Percentiles rank a stretch among this genome's conserved stretches.
These are phyloP conservation scores for Parazoanthus darwini DNA, from an alignment of 92 coral and sea anemone species.

Conservation along the genomic window DNA sequence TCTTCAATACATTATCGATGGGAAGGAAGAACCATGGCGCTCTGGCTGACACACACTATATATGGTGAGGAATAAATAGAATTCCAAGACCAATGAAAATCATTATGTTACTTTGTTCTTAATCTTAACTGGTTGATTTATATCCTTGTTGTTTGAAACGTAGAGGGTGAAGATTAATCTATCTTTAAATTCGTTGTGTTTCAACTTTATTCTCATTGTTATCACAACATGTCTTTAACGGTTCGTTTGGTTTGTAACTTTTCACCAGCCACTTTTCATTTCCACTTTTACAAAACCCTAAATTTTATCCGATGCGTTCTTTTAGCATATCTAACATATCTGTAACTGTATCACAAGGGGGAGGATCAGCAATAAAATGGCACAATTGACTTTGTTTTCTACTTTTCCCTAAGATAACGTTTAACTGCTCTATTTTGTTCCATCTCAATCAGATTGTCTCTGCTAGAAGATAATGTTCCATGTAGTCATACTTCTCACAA, in stretches of 20 bases:
- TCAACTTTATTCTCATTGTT: neutral
- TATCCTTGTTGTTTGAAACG: neutral
- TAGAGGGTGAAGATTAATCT: neutral
- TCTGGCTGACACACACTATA: neutral
- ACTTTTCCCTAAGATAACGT: neutral
- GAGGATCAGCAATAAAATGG: neutral
- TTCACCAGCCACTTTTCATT: neutral
- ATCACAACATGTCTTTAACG: neutral
- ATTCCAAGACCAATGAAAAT: neutral
- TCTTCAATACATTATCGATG: neutral
- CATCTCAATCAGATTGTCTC: neutral
- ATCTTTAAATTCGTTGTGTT: neutral
- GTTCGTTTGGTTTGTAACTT: neutral
- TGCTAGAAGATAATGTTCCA: conserved; percentile 27
- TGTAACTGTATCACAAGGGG: neutral
- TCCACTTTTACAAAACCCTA: neutral
- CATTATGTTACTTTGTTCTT: neutral
- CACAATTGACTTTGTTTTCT: neutral
- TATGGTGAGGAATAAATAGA: neutral
- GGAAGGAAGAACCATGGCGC: neutral
- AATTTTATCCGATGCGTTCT: neutral
- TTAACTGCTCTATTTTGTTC: neutral
- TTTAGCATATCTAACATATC: neutral
- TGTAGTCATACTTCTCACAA: conserved; percentile 26
- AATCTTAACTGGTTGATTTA: no score